phyloP scores from a whole-genome alignment of 2,888 invertebrate species.

The Drosophila cognata region DNA sequence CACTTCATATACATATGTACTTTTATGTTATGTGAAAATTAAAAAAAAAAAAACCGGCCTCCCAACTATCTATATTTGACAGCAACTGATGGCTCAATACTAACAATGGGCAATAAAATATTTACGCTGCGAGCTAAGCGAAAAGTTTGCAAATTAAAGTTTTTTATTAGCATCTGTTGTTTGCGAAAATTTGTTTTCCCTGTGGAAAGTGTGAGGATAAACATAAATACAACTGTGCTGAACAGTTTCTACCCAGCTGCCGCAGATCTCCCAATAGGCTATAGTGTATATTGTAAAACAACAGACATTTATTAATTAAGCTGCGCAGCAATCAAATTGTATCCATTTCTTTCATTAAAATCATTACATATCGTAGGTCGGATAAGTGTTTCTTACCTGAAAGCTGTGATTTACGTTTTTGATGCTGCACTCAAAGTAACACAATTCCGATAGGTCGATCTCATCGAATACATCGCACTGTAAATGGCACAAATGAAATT shows the following conservation, averaged over 20 bases:
- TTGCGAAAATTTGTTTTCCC: not conserved
- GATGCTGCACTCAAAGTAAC: conserved; percentile 94
- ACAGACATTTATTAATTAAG: not conserved
- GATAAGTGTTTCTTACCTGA: conserved; percentile 87
- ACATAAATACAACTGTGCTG: not conserved
- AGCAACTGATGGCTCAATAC: conserved; percentile 17
- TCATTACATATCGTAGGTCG: not conserved
- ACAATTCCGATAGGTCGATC: conserved; percentile 93
- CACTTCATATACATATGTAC: conserved; percentile 18
- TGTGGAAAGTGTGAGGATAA: not conserved
- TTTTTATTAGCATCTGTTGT: conserved; percentile 36
- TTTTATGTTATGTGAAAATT: not conserved
- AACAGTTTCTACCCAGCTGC: too few relatives aligned
- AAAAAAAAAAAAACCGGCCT: conserved; percentile 3
- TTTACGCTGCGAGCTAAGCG: conserved; percentile 12
- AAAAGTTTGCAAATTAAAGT: conserved; percentile 45
- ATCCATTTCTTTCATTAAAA: not conserved
- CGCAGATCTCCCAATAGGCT: not conserved
- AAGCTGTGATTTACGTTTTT: conserved; percentile 95
- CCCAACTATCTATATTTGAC: not conserved
- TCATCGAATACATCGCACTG: conserved; percentile 96
- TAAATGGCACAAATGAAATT: conserved; percentile 31
- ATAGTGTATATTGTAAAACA: not conserved
- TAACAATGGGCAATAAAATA: conserved; percentile 18
- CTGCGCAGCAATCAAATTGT: not conserved